Evolutionary conservation across 2,797 vertebrate species (phyloP), one percentile per base, ranked within the genome.

Genomic region (Tachyglossus aculeatus): DNA sequence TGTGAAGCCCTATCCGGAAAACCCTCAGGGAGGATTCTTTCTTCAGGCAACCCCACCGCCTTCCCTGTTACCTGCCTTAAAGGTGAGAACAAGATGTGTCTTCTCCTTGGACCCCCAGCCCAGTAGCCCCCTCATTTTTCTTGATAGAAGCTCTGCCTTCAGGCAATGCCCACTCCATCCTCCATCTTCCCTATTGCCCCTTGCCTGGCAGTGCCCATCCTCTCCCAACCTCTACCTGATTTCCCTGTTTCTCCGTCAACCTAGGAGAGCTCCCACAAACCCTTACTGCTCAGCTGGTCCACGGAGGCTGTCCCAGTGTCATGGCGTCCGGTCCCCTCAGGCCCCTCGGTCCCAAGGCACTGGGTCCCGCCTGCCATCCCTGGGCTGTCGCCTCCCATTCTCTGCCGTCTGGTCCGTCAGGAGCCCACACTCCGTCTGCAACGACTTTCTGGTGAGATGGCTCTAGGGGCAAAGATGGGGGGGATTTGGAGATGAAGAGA

Each of bases 331-430:
- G 2, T 66, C 34, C 73, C 56, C 70, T 44, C 77, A 2, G 43
- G 50, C 39, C 36, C 48, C 55, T 78, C 77, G 82, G 51, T 51
- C 33, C 56, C 74, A 40, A 74, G 78, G 48, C 74, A 67, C 53
- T 88, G 85, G 88, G 67, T 86, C 51, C 56, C 82, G 39, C 78
- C 85, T 21, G 63, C 84, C n/a, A 51, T 83, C 44, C 55, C 82
- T 13, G 32, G n/a, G n/a, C n/a, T 84, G 74, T 76, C 84, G 24
- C 62, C 76, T 11, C 71, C 87, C 9, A 64, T 86, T 41, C 65
- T 79, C 9, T 86, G 74, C 54, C 78, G 55, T 29, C 70, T 83
- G 36, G 57, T 88, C 0, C 81, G 78, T 51, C 86, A 76, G 51
- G 87, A 83, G 43, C 50, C 83, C 69, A 36, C 72, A 33, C 60